A percentile compares a stretch with the other conserved stretches of the same genome.
Evolutionary conservation across 2,888 invertebrate genomes (phyloP).

Genomic region (Spisula subtruncata): DNA sequence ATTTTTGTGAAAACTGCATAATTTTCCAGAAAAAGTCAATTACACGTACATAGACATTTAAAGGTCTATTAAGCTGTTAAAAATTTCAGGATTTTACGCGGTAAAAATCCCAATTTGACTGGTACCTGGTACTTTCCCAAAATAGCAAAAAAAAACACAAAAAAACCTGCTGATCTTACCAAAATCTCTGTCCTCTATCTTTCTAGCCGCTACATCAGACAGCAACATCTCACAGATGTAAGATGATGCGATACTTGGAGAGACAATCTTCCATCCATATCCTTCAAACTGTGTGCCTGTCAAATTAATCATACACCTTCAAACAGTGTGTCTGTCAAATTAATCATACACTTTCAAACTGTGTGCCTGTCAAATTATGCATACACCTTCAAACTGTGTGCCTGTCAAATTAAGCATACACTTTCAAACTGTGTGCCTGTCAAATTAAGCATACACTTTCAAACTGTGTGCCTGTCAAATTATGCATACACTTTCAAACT

Average conservation of each 20-base stretch:
- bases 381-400: background rate
- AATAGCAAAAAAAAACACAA: too few relatives aligned
- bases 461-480: too few relatives aligned
- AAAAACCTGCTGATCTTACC: slow-evolving; percentile 56
- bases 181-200: slow-evolving; percentile 56
- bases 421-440: too few relatives aligned
- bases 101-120: too few relatives aligned
- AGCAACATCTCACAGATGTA: slow-evolving; percentile 65
- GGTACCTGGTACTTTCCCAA: too few relatives aligned
- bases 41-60: too few relatives aligned
- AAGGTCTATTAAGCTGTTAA: too few relatives aligned
- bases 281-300: background rate
- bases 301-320: background rate
- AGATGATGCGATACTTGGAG: slow-evolving; percentile 53
- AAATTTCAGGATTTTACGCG: too few relatives aligned
- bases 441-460: too few relatives aligned
- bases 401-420: background rate
- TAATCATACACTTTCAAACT: background rate
- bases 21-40: too few relatives aligned
- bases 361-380: background rate
- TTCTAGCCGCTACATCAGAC: slow-evolving; percentile 30
- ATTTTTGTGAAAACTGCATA: too few relatives aligned
- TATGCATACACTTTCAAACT: too few relatives aligned
- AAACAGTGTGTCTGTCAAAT: background rate
- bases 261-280: slow-evolving; percentile 63